Base-by-base conservation (phyloP, 2,888 invertebrate genomes). In the Euplexia lucipara region DNA sequence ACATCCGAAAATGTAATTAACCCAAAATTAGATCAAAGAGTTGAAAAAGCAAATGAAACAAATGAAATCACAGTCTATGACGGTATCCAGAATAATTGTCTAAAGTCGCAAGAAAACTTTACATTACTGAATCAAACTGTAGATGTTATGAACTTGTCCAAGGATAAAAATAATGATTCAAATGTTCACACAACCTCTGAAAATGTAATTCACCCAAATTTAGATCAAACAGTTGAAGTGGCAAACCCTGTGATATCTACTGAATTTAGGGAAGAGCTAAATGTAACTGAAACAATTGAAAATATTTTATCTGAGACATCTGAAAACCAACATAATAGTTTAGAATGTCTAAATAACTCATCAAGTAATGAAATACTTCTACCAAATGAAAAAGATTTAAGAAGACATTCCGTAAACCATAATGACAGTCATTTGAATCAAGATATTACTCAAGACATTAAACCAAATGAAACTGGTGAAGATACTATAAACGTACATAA, bases 201-300 rank as follows among this genome's bases (percentile, higher is more conserved):
- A 44, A 56, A 42, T 44, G 1, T 35, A 2, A 42, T 56, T 37
- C 30, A 53, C 16, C 35, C 39, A 53, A 20, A 37, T 20, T 53
- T 64, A 37, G 57, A 74, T 56, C 44, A 69, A 62, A 61, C 70
- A 22, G 16, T 54, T 22, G 51, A 62, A 39, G 51, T 57, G 12
- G 62, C 37, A 18, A 53, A 56, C 57, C 8, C 37, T 20, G 8
- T 41, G 39, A n/a, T 18, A 9, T 45, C 32, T 41, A 16, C 12
- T 30, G 52, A 66, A 45, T 10, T 16, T 26, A 22, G 53, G 0
- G 61, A 62, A 42, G 58, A 66, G 12, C 37, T 18, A 1, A 49
- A 67, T 63, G 16, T 14, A 18, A 69, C 44, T 9, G 45, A 56
- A 20, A 20, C 37, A 48, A 51, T 20, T 4, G 44, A 58, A n/a